These are phyloP conservation scores for Emmelina monodactyla DNA, from an alignment of 2,888 invertebrate genomes.

Conservation along the genomic window DNA sequence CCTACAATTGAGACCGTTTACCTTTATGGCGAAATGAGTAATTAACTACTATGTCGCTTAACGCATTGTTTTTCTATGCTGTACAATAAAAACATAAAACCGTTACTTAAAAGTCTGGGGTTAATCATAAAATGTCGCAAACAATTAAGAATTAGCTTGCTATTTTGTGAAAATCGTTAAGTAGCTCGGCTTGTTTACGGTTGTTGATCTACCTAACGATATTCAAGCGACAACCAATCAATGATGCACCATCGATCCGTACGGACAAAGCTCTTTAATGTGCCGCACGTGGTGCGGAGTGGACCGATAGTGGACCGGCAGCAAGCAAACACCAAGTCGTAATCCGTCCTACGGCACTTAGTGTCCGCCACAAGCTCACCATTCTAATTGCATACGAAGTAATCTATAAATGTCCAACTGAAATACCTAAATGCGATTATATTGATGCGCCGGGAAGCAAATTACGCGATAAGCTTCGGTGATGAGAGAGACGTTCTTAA, in stretches of 20 bases:
- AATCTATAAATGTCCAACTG: too few relatives aligned
- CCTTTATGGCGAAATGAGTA: conserved; percentile 32
- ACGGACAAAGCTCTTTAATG: conserved; percentile 48
- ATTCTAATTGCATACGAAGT: conserved; percentile 55
- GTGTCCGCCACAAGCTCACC: conserved; percentile 47
- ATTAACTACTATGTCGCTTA: conserved; percentile 26
- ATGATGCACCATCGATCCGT: conserved; percentile 44
- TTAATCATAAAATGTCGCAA: too few relatives aligned
- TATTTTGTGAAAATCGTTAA: too few relatives aligned
- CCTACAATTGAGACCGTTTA: conserved; percentile 29
- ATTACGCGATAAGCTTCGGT: too few relatives aligned
- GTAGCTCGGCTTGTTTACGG: too few relatives aligned
- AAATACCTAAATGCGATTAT: too few relatives aligned
- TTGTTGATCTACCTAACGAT: too few relatives aligned
- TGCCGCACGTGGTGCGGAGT: conserved; percentile 44
- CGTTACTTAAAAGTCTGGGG: too few relatives aligned
- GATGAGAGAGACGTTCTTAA: too few relatives aligned
- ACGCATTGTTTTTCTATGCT: too few relatives aligned
- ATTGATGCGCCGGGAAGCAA: neutral
- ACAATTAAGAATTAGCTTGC: too few relatives aligned
- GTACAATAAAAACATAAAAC: too few relatives aligned
- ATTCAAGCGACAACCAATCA: conserved; percentile 21
- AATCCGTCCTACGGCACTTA: conserved; percentile 60
- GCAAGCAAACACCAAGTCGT: conserved; percentile 50
- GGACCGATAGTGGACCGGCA: conserved; percentile 42